Conservation (phyloP, 1,140 invertebrate genomes). For the Trachelipus rathkii region DNA sequence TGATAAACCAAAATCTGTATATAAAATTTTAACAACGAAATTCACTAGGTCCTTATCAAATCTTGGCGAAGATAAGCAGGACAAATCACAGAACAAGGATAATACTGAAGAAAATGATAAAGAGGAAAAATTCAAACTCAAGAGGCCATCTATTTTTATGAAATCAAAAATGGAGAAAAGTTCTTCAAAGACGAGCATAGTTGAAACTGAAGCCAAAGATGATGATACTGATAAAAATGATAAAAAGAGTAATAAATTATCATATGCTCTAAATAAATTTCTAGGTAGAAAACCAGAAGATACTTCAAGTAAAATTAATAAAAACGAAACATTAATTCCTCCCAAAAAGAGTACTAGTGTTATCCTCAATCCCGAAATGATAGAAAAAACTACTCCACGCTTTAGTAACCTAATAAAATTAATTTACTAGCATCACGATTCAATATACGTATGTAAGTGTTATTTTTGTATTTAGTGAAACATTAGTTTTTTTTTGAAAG, state of each 20-base stretch:
- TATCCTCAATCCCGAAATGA: slow-evolving; percentile 15
- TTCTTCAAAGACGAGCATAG: slow-evolving; percentile 35
- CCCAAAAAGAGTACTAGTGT: neutral
- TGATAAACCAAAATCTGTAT: slow-evolving; percentile 45
- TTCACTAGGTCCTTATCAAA: slow-evolving; percentile 41
- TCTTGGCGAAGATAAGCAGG: slow-evolving; percentile 29
- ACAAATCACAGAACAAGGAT: slow-evolving; percentile 20
- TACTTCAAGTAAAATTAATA: slow-evolving; percentile 28
- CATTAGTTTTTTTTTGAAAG: too few species aligned
- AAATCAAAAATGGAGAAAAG: slow-evolving; percentile 42
- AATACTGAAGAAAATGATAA: slow-evolving; percentile 33
- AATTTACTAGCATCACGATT: too few species aligned
- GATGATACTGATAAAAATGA: slow-evolving; percentile 34
- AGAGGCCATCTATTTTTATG: slow-evolving; percentile 40
- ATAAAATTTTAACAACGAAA: slow-evolving; percentile 39
- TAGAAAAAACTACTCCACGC: slow-evolving; percentile 38
- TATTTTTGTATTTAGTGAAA: too few species aligned
- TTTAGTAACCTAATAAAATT: too few species aligned
- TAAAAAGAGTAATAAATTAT: slow-evolving; percentile 40
- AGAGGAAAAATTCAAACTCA: slow-evolving; percentile 43
- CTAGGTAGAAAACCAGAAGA: slow-evolving; percentile 38
- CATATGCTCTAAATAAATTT: slow-evolving; percentile 43
- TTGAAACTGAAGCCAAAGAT: slow-evolving; percentile 26
- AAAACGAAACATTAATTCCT: neutral
- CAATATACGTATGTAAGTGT: too few species aligned